Evolutionary conservation across 2,888 invertebrate species (phyloP).

Genomic region (Scelioninae gen. 2): DNA sequence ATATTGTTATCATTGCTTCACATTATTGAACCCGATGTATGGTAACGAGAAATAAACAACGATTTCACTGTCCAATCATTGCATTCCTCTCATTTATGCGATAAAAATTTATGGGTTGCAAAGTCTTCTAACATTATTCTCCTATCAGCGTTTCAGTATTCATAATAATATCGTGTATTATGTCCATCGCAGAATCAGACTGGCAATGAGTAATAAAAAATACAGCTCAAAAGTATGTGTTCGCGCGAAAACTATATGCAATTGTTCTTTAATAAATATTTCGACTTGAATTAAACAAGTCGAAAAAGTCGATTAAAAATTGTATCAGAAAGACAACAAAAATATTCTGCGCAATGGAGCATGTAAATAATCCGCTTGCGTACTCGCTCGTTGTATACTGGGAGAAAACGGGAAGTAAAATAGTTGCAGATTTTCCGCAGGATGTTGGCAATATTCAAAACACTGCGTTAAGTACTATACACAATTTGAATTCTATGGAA

Average conservation of each 20-base stretch:
- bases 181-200: not conserved
- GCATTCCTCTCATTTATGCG: slow-evolving; percentile 5
- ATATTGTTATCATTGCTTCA: too few species aligned
- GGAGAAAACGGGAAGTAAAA: slow-evolving; percentile 63
- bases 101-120: slow-evolving; percentile 25
- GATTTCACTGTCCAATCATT: slow-evolving; percentile 15
- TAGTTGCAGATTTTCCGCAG: slow-evolving; percentile 65
- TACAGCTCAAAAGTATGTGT: not conserved
- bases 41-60: slow-evolving; percentile 30
- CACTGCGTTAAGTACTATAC: slow-evolving; percentile 62
- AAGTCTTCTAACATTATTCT: slow-evolving; percentile 10
- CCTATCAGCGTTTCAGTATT: slow-evolving; percentile 8
- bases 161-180: not conserved
- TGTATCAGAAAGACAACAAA: not conserved
- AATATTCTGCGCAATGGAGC: slow-evolving; percentile 7
- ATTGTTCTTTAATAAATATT: not conserved
- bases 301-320: not conserved
- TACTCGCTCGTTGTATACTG: slow-evolving; percentile 66
- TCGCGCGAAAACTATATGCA: not conserved
- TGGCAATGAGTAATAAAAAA: slow-evolving; percentile 9
- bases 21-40: too few species aligned
- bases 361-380: slow-evolving; percentile 53
- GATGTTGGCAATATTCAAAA: slow-evolving; percentile 57
- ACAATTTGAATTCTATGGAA: slow-evolving; percentile 60
- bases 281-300: not conserved